A percentile compares a stretch with the other conserved stretches of the same genome.
Evolutionary conservation across 2,797 vertebrate genomes (phyloP).

Genomic region (Poecile montanus): DNA sequence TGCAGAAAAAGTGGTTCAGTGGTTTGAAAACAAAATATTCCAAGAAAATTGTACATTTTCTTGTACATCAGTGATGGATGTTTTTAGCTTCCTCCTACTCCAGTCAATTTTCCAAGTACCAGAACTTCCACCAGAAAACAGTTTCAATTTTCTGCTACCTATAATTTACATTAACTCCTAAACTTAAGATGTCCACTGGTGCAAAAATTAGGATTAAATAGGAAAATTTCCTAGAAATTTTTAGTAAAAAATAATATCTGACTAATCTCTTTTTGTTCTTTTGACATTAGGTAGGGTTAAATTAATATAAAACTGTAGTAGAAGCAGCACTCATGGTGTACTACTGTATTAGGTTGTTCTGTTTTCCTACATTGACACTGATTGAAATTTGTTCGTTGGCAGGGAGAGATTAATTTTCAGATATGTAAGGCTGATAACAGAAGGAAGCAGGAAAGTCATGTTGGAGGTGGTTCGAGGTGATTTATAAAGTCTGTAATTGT

Average conservation of each 20-base stretch:
- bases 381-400: background rate
- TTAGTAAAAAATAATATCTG: no score
- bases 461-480: background rate
- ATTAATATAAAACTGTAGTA: no score
- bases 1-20: background rate
- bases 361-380: background rate
- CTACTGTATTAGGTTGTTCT: accelerated
- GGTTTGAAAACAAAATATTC: background rate
- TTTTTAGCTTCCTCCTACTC: background rate
- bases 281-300: background rate
- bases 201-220: background rate
- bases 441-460: background rate
- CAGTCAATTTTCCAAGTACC: background rate
- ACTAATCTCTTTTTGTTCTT: background rate
- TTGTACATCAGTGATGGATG: background rate
- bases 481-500: background rate
- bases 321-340: background rate
- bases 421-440: background rate
- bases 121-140: background rate
- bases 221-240: background rate
- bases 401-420: background rate
- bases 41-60: background rate
- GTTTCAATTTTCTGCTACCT: background rate
- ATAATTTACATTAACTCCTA: background rate
- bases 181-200: background rate